Evolutionary conservation across 2,113 vertebrate species (phyloP).

Genomic region (Herpetotheres cachinnans): DNA sequence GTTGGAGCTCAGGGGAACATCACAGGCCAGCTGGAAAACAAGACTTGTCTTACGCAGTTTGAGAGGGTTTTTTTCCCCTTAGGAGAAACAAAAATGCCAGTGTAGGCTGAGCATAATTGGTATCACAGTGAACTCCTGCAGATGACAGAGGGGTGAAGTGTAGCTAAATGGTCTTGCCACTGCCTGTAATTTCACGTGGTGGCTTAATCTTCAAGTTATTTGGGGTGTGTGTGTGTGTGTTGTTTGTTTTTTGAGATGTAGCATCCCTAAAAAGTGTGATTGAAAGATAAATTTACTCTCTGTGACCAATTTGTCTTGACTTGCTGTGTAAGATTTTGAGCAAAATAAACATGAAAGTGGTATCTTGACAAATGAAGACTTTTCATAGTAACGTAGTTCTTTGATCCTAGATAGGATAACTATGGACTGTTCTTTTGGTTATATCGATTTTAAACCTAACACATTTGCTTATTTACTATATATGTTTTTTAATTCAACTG

Average conservation of each 20-base stretch:
- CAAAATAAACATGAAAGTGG: neutral
- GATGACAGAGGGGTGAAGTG: neutral
- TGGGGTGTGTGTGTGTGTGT: fast-evolving
- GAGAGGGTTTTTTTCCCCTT: neutral
- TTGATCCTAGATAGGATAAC: neutral
- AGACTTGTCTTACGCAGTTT: conserved; percentile 49
- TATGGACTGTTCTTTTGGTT: neutral
- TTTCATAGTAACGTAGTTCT: neutral
- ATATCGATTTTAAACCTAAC: neutral
- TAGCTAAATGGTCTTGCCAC: neutral
- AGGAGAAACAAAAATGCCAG: conserved; percentile 65
- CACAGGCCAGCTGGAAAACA: conserved; percentile 55
- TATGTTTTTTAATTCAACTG: neutral
- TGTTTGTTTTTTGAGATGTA: neutral
- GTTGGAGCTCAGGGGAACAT: conserved; percentile 29
- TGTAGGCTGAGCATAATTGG: conserved; percentile 59
- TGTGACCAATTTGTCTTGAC: neutral
- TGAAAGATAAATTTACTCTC: neutral
- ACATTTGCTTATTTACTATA: neutral
- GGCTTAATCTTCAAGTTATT: neutral
- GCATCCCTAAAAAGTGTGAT: neutral
- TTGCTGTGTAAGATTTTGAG: neutral
- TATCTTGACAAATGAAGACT: neutral
- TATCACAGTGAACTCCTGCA: conserved; percentile 33
- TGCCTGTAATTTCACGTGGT: neutral